A percentile compares a stretch with the other conserved stretches of the same genome.
These are phyloP conservation scores for Vollenhovia emeryi DNA, from an alignment of 1,140 invertebrate genomes.

Conservation along the genomic window DNA sequence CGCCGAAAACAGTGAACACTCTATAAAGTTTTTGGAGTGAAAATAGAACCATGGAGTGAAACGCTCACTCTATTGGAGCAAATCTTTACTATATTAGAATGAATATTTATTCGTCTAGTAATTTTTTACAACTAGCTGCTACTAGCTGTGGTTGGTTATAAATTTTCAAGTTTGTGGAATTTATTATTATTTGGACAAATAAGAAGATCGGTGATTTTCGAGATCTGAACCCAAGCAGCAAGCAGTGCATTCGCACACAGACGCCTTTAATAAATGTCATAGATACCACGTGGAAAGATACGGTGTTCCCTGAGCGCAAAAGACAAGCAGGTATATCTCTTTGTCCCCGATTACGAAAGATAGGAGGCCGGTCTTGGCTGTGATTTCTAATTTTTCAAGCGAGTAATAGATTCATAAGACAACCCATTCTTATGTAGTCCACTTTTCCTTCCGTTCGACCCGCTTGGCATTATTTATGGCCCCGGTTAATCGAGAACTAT, in stretches of 20 bases:
- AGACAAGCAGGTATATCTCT: neutral
- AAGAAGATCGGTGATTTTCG: neutral
- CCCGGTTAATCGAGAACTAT: slow-evolving; percentile 38
- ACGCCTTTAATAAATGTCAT: neutral
- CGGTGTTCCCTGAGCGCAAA: neutral
- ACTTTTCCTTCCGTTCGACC: slow-evolving; percentile 26
- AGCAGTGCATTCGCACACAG: neutral
- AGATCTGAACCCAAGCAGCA: neutral
- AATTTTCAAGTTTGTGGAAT: neutral
- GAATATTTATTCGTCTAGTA: no score
- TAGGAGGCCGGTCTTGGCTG: neutral
- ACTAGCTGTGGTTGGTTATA: neutral
- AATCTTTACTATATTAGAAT: no score
- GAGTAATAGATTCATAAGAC: slow-evolving; percentile 38
- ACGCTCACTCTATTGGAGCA: no score
- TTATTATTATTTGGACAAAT: neutral
- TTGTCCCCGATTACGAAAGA: slow-evolving; percentile 22
- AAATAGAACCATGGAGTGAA: no score
- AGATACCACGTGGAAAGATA: neutral
- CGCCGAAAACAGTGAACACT: no score
- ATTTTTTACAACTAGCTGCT: no score
- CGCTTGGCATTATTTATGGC: slow-evolving; percentile 28
- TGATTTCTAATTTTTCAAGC: slow-evolving; percentile 16
- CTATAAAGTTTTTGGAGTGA: no score
- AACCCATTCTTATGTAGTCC: slow-evolving; percentile 12